Evolutionary conservation across 2,113 vertebrate species (phyloP).

Genomic region (Strigops habroptila): DNA sequence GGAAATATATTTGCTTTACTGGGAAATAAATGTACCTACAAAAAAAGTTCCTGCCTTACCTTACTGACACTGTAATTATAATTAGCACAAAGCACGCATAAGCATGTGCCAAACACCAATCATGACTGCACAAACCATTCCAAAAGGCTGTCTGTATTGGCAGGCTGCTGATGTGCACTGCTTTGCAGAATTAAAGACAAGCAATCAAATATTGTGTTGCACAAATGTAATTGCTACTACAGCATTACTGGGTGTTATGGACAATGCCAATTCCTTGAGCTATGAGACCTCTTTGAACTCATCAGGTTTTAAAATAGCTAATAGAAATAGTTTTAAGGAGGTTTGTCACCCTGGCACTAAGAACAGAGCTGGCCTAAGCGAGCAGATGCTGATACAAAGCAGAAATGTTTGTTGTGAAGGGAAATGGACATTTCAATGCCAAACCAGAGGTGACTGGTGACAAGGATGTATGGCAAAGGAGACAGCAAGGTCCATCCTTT

Average conservation of each 20-base stretch:
- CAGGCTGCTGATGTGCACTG: conserved; percentile 23
- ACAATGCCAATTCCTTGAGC: not conserved
- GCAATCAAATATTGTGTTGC: conserved; percentile 26
- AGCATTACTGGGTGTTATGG: not conserved
- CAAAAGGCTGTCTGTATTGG: conserved; percentile 8
- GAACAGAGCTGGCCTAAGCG: not conserved
- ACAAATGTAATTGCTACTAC: conserved; percentile 29
- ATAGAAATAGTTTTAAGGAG: not conserved
- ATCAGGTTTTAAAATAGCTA: not conserved
- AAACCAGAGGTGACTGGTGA: not conserved
- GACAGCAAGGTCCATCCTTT: not conserved
- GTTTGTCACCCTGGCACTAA: not conserved
- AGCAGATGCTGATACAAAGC: not conserved
- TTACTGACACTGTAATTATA: conserved; percentile 41
- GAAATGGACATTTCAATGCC: not conserved
- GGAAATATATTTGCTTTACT: not conserved
- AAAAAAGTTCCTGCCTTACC: conserved; percentile 36
- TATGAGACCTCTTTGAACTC: not conserved
- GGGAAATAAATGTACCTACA: conserved; percentile 13
- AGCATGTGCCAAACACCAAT: conserved; percentile 27
- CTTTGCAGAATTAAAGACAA: conserved; percentile 53
- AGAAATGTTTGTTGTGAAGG: not conserved
- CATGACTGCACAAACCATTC: not conserved
- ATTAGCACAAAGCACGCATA: conserved; percentile 42
- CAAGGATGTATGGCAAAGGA: not conserved